phyloP scores from a whole-genome alignment of 2,797 vertebrate species.

The Spondyliosoma cantharus region DNA sequence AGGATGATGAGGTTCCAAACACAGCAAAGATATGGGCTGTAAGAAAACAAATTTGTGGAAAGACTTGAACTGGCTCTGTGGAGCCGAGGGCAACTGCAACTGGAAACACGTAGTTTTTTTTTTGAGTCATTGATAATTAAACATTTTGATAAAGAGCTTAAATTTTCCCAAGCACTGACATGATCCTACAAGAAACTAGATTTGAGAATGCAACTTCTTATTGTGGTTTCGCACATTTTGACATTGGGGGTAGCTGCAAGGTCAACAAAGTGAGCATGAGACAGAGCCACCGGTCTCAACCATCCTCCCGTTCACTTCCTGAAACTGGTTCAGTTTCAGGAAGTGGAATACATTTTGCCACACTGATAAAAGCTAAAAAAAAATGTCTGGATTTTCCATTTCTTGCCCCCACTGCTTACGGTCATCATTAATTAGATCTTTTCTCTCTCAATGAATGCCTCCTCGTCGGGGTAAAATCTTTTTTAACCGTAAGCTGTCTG shows the following conservation, averaged over 20 bases:
- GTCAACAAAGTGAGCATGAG: neutral
- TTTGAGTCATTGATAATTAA: no score
- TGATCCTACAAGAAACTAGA: neutral
- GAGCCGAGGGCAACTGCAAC: neutral
- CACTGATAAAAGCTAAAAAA: conserved; percentile 4
- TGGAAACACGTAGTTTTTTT: no score
- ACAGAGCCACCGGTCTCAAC: neutral
- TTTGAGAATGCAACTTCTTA: neutral
- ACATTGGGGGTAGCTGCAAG: neutral
- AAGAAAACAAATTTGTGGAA: neutral
- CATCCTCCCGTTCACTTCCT: neutral
- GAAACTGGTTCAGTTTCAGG: neutral
- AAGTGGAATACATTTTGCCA: conserved; percentile 6
- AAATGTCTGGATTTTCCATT: conserved; percentile 1
- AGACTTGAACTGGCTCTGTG: neutral
- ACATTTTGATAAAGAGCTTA: no score
- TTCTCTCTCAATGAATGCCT: conserved; percentile 40
- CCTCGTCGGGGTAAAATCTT: neutral
- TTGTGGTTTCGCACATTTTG: neutral
- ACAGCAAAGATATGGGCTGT: neutral
- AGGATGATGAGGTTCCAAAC: neutral
- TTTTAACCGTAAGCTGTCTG: conserved; percentile 28
- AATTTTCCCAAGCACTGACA: neutral
- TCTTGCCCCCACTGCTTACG: conserved; percentile 9
- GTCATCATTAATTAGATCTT: conserved; percentile 40